A percentile compares a stretch with the other conserved stretches of the same genome.
Evolutionary conservation across 2,888 invertebrate genomes (phyloP).

Genomic region (Coelopa pilipes): DNA sequence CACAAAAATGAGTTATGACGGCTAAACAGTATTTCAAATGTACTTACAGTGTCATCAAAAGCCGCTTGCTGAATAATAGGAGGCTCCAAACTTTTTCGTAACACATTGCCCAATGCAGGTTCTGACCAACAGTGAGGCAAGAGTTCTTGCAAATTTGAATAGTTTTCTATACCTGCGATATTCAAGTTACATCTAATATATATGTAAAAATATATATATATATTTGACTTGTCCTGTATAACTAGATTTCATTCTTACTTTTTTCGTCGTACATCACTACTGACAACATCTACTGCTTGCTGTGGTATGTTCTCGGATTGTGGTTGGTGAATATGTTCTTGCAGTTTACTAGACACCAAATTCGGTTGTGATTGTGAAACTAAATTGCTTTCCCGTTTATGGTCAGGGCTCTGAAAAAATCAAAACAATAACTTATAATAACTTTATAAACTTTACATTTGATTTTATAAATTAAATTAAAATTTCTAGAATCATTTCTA

Average conservation of each 20-base stretch:
- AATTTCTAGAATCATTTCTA: no score
- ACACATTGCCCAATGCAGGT: constrained; percentile 73
- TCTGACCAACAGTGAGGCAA: constrained; percentile 82
- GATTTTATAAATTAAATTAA: no score
- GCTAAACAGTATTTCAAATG: no score
- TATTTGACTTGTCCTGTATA: neutral
- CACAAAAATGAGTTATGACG: no score
- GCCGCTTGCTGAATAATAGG: constrained; percentile 87
- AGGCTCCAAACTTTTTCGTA: constrained; percentile 77
- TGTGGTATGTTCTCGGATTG: constrained; percentile 16
- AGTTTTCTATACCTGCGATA: constrained; percentile 83
- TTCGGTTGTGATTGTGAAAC: constrained; percentile 63
- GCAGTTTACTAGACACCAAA: constrained; percentile 43
- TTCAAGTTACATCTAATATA: constrained; percentile 73
- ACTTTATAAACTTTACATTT: no score
- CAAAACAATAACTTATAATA: no score
- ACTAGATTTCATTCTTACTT: constrained; percentile 36
- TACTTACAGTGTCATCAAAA: constrained; percentile 77
- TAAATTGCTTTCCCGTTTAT: constrained; percentile 61
- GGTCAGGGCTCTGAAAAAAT: constrained; percentile 65
- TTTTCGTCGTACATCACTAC: constrained; percentile 21
- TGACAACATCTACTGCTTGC: constrained; percentile 28
- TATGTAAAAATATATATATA: constrained; percentile 2
- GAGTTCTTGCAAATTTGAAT: constrained; percentile 75
- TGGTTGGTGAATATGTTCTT: neutral